Evolutionary conservation across 1,140 invertebrate species (phyloP).

Genomic region (Lepidostoma basale): DNA sequence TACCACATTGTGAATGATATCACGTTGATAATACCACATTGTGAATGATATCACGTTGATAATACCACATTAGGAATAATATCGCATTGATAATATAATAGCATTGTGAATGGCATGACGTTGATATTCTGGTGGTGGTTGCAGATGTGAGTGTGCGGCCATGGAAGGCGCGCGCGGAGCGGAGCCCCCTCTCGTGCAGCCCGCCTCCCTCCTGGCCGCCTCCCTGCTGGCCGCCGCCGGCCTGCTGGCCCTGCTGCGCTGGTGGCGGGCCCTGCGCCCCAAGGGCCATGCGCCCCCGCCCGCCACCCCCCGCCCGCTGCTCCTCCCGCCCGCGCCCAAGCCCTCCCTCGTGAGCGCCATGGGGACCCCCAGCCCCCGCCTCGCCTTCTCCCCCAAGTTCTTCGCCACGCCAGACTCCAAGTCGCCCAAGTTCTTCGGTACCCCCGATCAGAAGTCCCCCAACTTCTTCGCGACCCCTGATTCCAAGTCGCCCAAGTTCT

Average conservation of each 20-base stretch:
- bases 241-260: slow-evolving; percentile 35
- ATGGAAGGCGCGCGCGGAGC: slow-evolving; percentile 32
- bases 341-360: slow-evolving; percentile 52
- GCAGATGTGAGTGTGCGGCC: slow-evolving; percentile 38
- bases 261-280: slow-evolving; percentile 31
- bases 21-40: no score
- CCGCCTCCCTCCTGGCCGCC: slow-evolving; percentile 20
- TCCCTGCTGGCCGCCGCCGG: slow-evolving; percentile 31
- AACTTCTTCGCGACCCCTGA: slow-evolving; percentile 57
- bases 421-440: slow-evolving; percentile 57
- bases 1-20: no score
- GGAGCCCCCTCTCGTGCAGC: slow-evolving; percentile 7
- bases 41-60: no score
- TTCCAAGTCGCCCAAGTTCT: slow-evolving; percentile 53
- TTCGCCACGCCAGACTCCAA: slow-evolving; percentile 56
- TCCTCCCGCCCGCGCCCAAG: slow-evolving; percentile 50
- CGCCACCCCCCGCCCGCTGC: background rate
- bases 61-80: background rate
- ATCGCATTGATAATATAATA: background rate
- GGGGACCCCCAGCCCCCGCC: slow-evolving; percentile 53
- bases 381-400: slow-evolving; percentile 57
- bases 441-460: slow-evolving; percentile 55
- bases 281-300: background rate
- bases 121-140: slow-evolving; percentile 5
- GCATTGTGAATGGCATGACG: no score